Base-by-base conservation (phyloP, 1,140 invertebrate species). In the Lepidurus packardi region DNA sequence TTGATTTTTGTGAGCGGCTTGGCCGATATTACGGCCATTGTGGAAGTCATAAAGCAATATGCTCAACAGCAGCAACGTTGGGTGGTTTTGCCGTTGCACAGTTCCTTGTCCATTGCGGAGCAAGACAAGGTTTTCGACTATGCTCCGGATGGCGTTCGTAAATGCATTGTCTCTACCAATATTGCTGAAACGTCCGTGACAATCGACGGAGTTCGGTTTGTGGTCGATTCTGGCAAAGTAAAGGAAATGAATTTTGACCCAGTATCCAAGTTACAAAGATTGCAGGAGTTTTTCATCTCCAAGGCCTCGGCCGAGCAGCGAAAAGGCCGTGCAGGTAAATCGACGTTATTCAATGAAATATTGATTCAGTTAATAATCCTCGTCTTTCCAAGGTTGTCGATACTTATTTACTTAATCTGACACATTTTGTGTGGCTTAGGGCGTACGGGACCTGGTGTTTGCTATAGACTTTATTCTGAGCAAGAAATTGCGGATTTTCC, bases 171-270 rank as follows among this genome's bases (percentile, higher is more conserved):
- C 2, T 96, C 96, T 1, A 99, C 98, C n/a, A 99, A 99, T 83
- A 99, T 99, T 78, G 97, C 98, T 0, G 98, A 99, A 88, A 99
- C 98, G 1, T 99, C 97, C 7, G 92, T 99, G 6, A 99, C 98
- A 0, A 98, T 99, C 79, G 98, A 99, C 87, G 98, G 97, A 6
- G 94, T 99, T 79, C 87, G 97, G 83, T 99, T 99, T 88, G 97
- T 99, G 2, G 90, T 96, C 7, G 98, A 99, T 86, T 98, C 96
- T 13, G 94, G 95, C 41, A 96, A 97, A 89, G 94, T 98, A 0
- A 99, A 99, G 86, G 93, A 98, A 86, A 98, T 98, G 95, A 95
- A 91, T 84, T 98, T 95, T 84, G 94, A 98, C 86, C 90, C 93
- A 0, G 89, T 88, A 4, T 94, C 91, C 80, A 97, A 93, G 86